phyloP scores from a whole-genome alignment of 2,797 vertebrate species.

The Semotilus atromaculatus region DNA sequence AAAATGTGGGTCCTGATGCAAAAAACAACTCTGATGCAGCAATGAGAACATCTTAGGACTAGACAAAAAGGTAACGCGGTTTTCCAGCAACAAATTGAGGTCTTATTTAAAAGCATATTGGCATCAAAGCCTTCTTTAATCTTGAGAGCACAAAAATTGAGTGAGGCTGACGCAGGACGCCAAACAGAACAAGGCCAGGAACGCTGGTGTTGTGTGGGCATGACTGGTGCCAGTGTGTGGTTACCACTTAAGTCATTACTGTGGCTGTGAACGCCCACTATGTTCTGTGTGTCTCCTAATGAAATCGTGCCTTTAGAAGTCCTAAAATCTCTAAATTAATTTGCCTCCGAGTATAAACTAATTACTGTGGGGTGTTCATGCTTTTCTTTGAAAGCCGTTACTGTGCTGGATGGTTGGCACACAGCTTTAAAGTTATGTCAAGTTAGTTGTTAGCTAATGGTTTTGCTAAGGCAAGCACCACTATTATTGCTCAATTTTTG shows the following conservation, averaged over 20 bases:
- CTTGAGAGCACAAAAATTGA: neutral
- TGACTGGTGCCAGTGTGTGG: neutral
- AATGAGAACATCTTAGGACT: neutral
- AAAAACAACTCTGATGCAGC: neutral
- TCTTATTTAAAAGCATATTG: slow-evolving; percentile 16
- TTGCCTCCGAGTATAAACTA: neutral
- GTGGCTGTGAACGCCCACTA: neutral
- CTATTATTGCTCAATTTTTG: neutral
- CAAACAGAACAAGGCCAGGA: slow-evolving; percentile 12
- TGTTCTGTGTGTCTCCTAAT: slow-evolving; percentile 26
- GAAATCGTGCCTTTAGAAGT: neutral
- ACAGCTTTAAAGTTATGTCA: neutral
- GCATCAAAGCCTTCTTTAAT: slow-evolving; percentile 18
- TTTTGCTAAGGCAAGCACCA: neutral
- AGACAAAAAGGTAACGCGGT: neutral
- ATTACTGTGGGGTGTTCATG: neutral
- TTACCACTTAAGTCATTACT: slow-evolving; percentile 40
- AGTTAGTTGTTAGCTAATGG: neutral
- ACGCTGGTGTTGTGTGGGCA: slow-evolving; percentile 8
- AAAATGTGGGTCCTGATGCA: neutral
- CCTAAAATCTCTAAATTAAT: neutral
- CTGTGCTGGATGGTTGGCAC: neutral
- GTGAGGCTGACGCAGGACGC: neutral
- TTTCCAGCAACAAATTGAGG: slow-evolving; percentile 1
- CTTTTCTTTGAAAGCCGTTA: neutral